A percentile compares a stretch with the other conserved stretches of the same genome.
Evolutionary conservation across 2,888 invertebrate species (phyloP).

Genomic region (Venusia cambrica): DNA sequence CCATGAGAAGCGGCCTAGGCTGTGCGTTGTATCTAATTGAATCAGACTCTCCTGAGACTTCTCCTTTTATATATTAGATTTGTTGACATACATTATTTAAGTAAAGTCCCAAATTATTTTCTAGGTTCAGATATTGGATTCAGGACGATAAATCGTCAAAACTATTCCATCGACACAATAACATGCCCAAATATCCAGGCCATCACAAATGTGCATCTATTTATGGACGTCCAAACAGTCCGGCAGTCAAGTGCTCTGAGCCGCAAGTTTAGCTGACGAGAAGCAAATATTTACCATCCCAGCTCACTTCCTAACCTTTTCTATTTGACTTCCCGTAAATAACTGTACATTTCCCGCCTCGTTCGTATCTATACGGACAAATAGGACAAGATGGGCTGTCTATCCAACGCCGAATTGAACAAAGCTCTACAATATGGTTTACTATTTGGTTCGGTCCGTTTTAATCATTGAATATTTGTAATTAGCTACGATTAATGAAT

Average conservation of each 20-base stretch:
- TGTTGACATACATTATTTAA: too few species aligned
- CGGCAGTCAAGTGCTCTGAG: conserved; percentile 49
- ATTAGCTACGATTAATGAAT: too few species aligned
- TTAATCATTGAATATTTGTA: too few species aligned
- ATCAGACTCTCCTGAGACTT: too few species aligned
- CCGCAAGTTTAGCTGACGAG: conserved; percentile 62
- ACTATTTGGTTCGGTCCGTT: too few species aligned
- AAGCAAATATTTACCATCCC: conserved; percentile 61
- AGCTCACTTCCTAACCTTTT: conserved; percentile 54
- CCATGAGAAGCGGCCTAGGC: too few species aligned
- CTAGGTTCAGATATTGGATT: too few species aligned
- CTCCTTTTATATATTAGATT: too few species aligned
- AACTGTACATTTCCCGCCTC: conserved; percentile 22
- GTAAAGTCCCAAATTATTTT: too few species aligned
- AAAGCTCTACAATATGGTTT: conserved; percentile 14
- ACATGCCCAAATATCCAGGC: conserved; percentile 9
- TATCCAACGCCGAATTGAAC: conserved; percentile 19
- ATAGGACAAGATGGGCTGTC: conserved; percentile 11
- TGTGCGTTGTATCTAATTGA: too few species aligned
- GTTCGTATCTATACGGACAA: conserved; percentile 7
- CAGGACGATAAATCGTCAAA: too few species aligned
- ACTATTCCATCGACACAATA: neutral
- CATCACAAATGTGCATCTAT: conserved; percentile 43
- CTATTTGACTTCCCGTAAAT: conserved; percentile 44
- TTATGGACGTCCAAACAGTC: conserved; percentile 56